Base-by-base conservation (phyloP, 2,888 invertebrate genomes). In the Orchestes rusci region DNA sequence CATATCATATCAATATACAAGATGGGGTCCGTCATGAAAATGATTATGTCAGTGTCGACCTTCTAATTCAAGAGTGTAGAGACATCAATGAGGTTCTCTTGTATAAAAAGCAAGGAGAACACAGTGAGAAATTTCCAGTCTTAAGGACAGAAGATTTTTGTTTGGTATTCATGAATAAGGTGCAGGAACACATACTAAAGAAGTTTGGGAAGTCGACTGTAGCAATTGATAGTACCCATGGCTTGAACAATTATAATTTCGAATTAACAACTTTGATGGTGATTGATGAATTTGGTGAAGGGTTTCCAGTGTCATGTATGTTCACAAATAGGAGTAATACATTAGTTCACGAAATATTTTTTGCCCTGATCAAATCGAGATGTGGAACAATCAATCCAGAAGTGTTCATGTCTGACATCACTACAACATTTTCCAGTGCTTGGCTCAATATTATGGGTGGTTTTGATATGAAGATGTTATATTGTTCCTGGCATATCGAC, bases 131-230 rank as follows among this genome's bases (percentile, higher is more conserved):
- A n/a, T n/a, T n/a, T n/a, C n/a, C n/a, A n/a, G n/a, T 37, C 18
- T 31, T 42, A 42, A 27, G 16, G 34, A 42, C 38, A 15, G 27
- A 47, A 10, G 43, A 46, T 37, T 49, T 42, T 35, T 45, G 50
- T 31, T 23, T 50, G 7, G 36, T 45, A 13, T 18, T 51, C 3
- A 48, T 45, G 41, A 48, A 45, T 19, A 30, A 3, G 58, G 76
- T 92, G 29, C 90, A 88, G 60, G 77, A 82, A 39, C 80, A 88
- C 43, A 81, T 93, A 43, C 2, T 51, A 1, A 16, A 39, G 28
- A 4, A 28, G 2, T 45, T 48, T 39, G 13, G 33, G 16, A n/a
- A n/a, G n/a, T 5, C 15, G 34, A 44, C 46, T 31, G 35, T 43
- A 18, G 13, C 43, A 12, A 27, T 48, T 18, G 45, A 48, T 39